phyloP scores from a whole-genome alignment of 1,140 invertebrate genomes.

The Himalopsyche phryganea region DNA sequence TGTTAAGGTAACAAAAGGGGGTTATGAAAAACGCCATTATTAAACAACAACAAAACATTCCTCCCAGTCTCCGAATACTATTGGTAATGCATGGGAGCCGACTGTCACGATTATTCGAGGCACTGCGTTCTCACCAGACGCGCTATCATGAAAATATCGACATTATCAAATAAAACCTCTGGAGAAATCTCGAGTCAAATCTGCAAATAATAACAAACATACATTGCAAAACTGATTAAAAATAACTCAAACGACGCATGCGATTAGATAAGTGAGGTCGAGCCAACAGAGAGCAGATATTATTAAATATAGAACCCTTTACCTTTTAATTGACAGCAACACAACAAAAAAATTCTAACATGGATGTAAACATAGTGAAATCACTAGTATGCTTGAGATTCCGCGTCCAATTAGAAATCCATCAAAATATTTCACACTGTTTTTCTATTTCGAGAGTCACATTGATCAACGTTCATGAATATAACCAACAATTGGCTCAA shows the following conservation, averaged over 20 bases:
- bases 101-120: too few relatives aligned
- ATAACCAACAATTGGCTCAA: conserved; percentile 13
- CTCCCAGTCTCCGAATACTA: too few relatives aligned
- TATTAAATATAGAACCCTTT: conserved; percentile 12
- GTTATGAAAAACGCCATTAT: not conserved
- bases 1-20: not conserved
- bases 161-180: too few relatives aligned
- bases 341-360: conserved; percentile 45
- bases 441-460: conserved; percentile 8
- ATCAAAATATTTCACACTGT: not conserved
- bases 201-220: too few relatives aligned
- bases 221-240: too few relatives aligned
- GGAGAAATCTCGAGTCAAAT: too few relatives aligned
- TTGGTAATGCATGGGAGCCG: too few relatives aligned
- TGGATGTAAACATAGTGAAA: conserved; percentile 53
- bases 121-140: too few relatives aligned
- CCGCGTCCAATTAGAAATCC: conserved; percentile 5
- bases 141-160: too few relatives aligned
- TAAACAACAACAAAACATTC: not conserved
- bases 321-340: conserved; percentile 40
- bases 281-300: not conserved
- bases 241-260: too few relatives aligned
- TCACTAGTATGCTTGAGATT: conserved; percentile 33
- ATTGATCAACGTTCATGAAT: conserved; percentile 6
- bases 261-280: too few relatives aligned